Conservation (phyloP, 2,888 invertebrate genomes). For the Rhagonycha lutea region DNA sequence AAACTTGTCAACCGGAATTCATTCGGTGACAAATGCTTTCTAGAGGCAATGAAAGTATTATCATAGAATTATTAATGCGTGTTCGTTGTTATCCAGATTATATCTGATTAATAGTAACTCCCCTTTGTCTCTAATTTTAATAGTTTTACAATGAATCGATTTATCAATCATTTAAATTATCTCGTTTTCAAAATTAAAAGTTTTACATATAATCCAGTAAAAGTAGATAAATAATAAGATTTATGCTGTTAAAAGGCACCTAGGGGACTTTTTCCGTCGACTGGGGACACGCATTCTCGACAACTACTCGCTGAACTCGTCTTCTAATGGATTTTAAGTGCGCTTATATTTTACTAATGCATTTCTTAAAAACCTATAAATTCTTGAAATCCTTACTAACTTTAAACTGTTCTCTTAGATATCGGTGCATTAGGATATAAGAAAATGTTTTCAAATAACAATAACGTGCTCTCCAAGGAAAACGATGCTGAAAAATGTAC, state of each 20-base stretch:
- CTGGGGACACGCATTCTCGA: conserved; percentile 29
- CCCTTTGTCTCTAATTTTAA: neutral
- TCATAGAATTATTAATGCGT: neutral
- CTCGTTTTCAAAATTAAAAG: neutral
- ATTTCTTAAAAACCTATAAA: conserved; percentile 48
- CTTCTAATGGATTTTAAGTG: conserved; percentile 45
- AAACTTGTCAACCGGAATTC: conserved; percentile 53
- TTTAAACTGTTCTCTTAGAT: conserved; percentile 35
- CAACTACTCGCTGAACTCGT: conserved; percentile 38
- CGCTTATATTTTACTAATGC: conserved; percentile 48
- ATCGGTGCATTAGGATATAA: conserved; percentile 37
- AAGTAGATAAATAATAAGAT: conserved; percentile 37
- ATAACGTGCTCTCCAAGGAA: conserved; percentile 32
- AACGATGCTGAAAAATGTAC: neutral
- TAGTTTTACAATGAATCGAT: neutral
- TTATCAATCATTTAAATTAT: neutral
- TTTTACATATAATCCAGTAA: conserved; percentile 25
- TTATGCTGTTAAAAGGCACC: conserved; percentile 39
- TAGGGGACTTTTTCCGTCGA: conserved; percentile 32
- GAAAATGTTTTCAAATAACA: conserved; percentile 43
- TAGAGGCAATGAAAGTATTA: conserved; percentile 36
- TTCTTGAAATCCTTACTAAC: conserved; percentile 38
- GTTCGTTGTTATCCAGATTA: conserved; percentile 1
- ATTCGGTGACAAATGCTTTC: conserved; percentile 46
- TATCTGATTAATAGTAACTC: neutral